These are phyloP conservation scores for Cyphomyrmex costatus DNA, from an alignment of 1,140 invertebrate species.

Conservation along the genomic window DNA sequence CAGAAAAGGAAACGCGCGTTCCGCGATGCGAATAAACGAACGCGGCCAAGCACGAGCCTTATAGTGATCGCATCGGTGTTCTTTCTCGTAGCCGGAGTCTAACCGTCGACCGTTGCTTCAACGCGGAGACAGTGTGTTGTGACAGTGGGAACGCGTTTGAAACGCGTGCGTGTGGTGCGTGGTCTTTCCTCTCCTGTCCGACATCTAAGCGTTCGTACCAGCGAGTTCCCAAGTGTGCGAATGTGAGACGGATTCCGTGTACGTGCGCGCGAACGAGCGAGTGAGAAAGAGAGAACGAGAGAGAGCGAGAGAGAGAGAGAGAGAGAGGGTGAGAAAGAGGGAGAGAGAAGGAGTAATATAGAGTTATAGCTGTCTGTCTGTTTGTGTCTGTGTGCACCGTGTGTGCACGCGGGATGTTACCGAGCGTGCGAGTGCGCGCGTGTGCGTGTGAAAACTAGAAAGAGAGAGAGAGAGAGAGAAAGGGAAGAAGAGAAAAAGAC, in stretches of 20 bases:
- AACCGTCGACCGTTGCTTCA: slow-evolving; percentile 22
- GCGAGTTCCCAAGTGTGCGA: slow-evolving; percentile 63
- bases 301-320: slow-evolving; percentile 33
- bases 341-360: slow-evolving; percentile 30
- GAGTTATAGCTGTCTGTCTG: slow-evolving; percentile 15
- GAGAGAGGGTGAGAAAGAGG: background rate
- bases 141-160: slow-evolving; percentile 68
- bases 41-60: slow-evolving; percentile 41
- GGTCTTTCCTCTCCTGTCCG: slow-evolving; percentile 54
- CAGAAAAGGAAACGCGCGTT: slow-evolving; percentile 53
- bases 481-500: slow-evolving; percentile 44
- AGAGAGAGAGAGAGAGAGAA: slow-evolving; percentile 58
- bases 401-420: slow-evolving; percentile 54
- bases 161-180: slow-evolving; percentile 68
- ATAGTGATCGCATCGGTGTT: slow-evolving; percentile 46
- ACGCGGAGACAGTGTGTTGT: slow-evolving; percentile 27
- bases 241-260: slow-evolving; percentile 50
- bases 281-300: background rate
- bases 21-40: slow-evolving; percentile 49
- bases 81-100: slow-evolving; percentile 13
- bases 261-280: slow-evolving; percentile 44
- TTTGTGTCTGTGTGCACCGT: slow-evolving; percentile 48
- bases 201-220: slow-evolving; percentile 52
- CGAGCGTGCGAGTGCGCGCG: slow-evolving; percentile 39
- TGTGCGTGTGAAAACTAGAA: slow-evolving; percentile 61